Evolutionary conservation across 2,113 vertebrate genomes (phyloP).

Genomic region (Pteropus alecto): DNA sequence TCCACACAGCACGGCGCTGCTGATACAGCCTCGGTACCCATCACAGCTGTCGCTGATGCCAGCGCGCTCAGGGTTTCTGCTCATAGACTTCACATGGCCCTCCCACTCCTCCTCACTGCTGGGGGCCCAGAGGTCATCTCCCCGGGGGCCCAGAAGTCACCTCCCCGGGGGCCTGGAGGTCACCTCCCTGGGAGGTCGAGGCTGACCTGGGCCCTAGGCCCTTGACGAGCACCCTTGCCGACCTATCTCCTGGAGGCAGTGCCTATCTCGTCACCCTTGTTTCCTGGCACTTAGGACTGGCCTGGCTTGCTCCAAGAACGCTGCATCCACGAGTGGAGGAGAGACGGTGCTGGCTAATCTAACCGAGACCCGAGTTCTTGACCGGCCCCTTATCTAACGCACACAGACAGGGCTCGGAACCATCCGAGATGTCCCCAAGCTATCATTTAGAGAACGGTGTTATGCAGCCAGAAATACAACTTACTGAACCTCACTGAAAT

Average conservation of each 20-base stretch:
- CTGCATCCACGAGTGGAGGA: not conserved
- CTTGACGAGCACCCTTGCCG: not conserved
- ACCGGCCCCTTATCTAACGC: rapidly evolving
- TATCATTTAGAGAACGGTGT: not conserved
- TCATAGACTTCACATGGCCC: too few species aligned
- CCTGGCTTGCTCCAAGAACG: not conserved
- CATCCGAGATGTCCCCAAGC: not conserved
- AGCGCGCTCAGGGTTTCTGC: rapidly evolving
- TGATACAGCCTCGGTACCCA: not conserved
- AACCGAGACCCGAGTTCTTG: rapidly evolving
- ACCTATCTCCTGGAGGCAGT: rapidly evolving
- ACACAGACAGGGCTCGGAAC: not conserved
- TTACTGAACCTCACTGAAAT: too few species aligned
- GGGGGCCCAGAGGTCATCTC: not conserved
- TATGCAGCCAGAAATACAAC: not conserved
- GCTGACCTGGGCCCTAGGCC: rapidly evolving
- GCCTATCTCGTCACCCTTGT: rapidly evolving
- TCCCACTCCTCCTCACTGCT: too few species aligned
- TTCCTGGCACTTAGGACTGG: too few species aligned
- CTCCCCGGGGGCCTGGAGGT: not conserved
- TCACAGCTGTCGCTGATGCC: too few species aligned
- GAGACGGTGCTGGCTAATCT: rapidly evolving
- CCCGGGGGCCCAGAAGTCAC: not conserved
- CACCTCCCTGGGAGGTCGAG: not conserved
- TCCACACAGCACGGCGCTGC: not conserved